These are phyloP conservation scores for Centroberyx gerrardi DNA, from an alignment of 2,797 vertebrate genomes.

Conservation along the genomic window DNA sequence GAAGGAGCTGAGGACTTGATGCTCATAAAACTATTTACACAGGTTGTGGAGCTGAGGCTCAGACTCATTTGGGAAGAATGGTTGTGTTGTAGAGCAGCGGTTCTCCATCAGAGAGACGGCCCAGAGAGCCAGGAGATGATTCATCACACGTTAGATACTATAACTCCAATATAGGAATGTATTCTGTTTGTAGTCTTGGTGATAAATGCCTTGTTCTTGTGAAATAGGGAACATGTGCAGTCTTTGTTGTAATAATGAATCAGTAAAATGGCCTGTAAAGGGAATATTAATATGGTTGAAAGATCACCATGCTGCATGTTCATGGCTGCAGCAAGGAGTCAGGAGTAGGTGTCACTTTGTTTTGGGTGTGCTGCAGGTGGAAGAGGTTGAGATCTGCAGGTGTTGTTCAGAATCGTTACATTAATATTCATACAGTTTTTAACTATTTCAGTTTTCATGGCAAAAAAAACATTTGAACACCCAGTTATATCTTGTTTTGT, in stretches of 20 bases:
- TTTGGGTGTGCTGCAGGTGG: no score
- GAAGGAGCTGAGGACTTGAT: conserved; percentile 35
- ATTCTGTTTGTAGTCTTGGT: neutral
- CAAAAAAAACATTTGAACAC: no score
- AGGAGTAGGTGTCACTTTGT: no score
- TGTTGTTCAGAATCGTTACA: no score
- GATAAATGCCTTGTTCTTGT: neutral
- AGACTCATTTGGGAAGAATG: conserved; percentile 19
- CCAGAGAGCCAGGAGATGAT: conserved; percentile 3
- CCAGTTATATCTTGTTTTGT: no score
- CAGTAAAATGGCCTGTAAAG: neutral
- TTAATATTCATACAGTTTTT: no score
- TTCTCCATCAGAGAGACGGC: neutral
- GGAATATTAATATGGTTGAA: neutral
- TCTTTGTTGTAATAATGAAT: neutral
- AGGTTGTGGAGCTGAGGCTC: conserved; percentile 27
- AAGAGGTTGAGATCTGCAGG: no score
- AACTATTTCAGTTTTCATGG: no score
- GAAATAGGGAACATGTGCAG: neutral
- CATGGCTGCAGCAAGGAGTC: no score
- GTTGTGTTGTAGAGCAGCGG: conserved; percentile 22
- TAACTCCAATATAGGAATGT: no score
- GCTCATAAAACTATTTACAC: conserved; percentile 54
- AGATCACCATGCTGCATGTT: no score
- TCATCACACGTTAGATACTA: neutral